A percentile compares a stretch with the other conserved stretches of the same genome.
Evolutionary conservation across 2,888 invertebrate species (phyloP).

Genomic region (Mantis religiosa): DNA sequence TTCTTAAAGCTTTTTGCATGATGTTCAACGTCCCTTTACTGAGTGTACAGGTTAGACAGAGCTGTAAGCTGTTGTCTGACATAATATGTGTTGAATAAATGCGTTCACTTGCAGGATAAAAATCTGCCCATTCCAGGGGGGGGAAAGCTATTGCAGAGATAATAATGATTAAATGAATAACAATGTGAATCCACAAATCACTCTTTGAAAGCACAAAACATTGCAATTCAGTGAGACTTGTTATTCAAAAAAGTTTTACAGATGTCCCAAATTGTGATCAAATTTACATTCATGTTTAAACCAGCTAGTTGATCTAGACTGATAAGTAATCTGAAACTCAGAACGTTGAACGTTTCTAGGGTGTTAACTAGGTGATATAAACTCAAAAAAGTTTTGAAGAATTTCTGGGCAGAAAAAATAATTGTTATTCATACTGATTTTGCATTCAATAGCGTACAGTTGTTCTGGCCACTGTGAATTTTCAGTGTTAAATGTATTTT

Average conservation of each 20-base stretch:
- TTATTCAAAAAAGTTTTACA: not conserved
- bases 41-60: not conserved
- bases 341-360: not conserved
- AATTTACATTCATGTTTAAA: not conserved
- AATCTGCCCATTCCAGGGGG: not conserved
- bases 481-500: conserved; percentile 2
- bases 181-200: not conserved
- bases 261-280: not conserved
- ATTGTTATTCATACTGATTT: not conserved
- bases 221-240: not conserved
- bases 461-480: conserved; percentile 5
- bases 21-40: not conserved
- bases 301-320: not conserved
- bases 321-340: not conserved
- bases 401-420: not conserved
- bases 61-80: not conserved
- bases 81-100: not conserved
- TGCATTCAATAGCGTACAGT: not conserved
- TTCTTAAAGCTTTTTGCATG: not conserved
- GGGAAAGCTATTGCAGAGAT: not conserved
- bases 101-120: not conserved
- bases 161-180: not conserved
- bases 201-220: not conserved
- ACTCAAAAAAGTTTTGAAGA: not conserved
- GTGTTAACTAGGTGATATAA: not conserved